Evolutionary conservation across 2,888 invertebrate species (phyloP).

Genomic region (Eupithecia centaureata): DNA sequence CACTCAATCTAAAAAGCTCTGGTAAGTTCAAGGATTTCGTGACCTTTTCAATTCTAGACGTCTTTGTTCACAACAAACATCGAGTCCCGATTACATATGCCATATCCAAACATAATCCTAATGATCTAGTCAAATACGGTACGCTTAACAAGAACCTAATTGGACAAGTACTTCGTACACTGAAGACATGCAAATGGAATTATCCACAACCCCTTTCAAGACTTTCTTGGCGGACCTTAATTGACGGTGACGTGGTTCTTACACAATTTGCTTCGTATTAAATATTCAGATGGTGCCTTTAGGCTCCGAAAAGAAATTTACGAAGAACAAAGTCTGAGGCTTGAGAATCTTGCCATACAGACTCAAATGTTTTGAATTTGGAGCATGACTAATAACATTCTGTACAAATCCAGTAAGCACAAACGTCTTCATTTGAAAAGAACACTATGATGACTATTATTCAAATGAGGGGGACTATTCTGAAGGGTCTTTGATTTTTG

Average conservation of each 20-base stretch:
- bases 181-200: constrained; percentile 47
- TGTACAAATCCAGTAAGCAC: constrained; percentile 1
- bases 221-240: constrained; percentile 42
- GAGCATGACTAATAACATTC: constrained; percentile 11
- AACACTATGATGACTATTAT: constrained; percentile 49
- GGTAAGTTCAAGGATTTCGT: constrained; percentile 53
- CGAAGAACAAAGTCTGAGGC: constrained; percentile 51
- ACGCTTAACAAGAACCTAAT: constrained; percentile 37
- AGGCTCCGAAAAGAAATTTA: constrained; percentile 49
- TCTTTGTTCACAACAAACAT: constrained; percentile 22
- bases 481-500: constrained; percentile 62
- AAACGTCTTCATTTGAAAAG: neutral
- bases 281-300: constrained; percentile 47
- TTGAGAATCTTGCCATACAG: constrained; percentile 41
- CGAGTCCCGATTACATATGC: constrained; percentile 4
- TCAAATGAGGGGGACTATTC: constrained; percentile 60
- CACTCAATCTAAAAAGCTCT: constrained; percentile 32
- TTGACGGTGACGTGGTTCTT: constrained; percentile 50
- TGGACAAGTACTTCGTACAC: constrained; percentile 35
- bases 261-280: constrained; percentile 47
- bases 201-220: constrained; percentile 43
- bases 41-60: constrained; percentile 30
- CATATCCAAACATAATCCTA: constrained; percentile 12
- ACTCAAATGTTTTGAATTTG: constrained; percentile 47
- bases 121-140: constrained; percentile 7